phyloP scores from a whole-genome alignment of 2,888 invertebrate genomes.

The Nomada ruficornis region DNA sequence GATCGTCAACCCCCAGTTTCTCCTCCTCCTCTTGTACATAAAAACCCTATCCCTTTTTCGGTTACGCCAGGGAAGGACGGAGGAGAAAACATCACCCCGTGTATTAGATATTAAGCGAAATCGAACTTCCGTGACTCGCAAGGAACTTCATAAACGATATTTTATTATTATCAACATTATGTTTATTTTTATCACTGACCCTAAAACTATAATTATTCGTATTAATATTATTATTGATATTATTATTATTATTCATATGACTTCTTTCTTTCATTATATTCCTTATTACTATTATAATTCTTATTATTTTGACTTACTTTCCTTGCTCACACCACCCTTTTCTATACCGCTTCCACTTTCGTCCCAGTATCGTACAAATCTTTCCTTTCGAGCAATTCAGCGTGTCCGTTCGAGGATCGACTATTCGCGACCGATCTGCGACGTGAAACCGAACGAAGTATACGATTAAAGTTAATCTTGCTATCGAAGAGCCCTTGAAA shows the following conservation, averaged over 20 bases:
- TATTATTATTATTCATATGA: constrained; percentile 35
- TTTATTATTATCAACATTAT: constrained; percentile 40
- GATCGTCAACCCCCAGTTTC: constrained; percentile 13
- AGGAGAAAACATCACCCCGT: neutral
- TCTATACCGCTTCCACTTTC: neutral
- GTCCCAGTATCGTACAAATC: neutral
- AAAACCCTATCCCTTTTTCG: neutral
- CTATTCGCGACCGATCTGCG: constrained; percentile 27
- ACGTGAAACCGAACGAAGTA: constrained; percentile 1
- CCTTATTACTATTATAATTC: constrained; percentile 41
- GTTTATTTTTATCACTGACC: constrained; percentile 54
- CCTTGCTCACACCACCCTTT: neutral
- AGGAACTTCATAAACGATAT: constrained; percentile 26
- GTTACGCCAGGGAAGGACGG: constrained; percentile 11
- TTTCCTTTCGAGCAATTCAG: neutral
- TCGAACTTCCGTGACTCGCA: constrained; percentile 23
- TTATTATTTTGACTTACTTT: constrained; percentile 32
- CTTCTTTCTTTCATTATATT: constrained; percentile 35
- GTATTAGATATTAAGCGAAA: constrained; percentile 19
- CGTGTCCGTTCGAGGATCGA: neutral
- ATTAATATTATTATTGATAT: constrained; percentile 36
- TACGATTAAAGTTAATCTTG: neutral
- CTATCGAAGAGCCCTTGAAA: neutral
- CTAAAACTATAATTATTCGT: constrained; percentile 35
- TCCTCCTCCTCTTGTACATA: constrained; percentile 8